phyloP scores from a whole-genome alignment of 2,888 invertebrate species.

The Zaprionus bogoriensis region DNA sequence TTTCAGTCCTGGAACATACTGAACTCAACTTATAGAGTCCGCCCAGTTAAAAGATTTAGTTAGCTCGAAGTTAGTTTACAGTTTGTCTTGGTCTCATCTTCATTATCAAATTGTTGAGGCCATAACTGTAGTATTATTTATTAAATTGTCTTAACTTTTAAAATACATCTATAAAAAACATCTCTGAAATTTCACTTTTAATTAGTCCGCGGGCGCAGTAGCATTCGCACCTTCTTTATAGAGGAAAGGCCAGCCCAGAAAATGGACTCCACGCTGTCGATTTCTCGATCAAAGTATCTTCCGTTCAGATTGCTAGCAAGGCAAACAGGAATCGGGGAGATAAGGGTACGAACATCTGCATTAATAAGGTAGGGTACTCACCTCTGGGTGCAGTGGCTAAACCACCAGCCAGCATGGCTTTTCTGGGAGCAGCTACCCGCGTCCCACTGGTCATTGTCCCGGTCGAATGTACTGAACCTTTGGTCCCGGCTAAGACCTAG shows the following conservation, averaged over 20 bases:
- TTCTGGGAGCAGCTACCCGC: not conserved
- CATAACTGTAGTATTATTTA: too few relatives aligned
- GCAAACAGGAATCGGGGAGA: not conserved
- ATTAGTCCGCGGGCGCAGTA: not conserved
- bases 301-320: constrained; percentile 1
- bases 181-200: too few relatives aligned
- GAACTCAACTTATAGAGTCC: too few relatives aligned
- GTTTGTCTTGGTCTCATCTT: too few relatives aligned
- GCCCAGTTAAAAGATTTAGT: too few relatives aligned
- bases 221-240: not conserved
- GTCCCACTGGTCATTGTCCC: constrained; percentile 1
- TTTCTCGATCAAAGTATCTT: not conserved
- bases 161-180: too few relatives aligned
- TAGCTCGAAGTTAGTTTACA: too few relatives aligned
- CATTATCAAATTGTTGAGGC: too few relatives aligned
- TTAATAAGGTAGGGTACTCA: not conserved
- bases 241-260: not conserved
- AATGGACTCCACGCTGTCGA: not conserved
- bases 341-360: too few relatives aligned
- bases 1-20: too few relatives aligned
- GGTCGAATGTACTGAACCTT: constrained; percentile 2
- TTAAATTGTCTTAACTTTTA: too few relatives aligned
- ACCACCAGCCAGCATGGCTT: constrained; percentile 4
- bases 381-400: not conserved
- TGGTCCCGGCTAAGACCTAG: not conserved